Evolutionary conservation across 2,888 invertebrate species (phyloP), one percentile per base, ranked within the genome.

Genomic region (Hemaris fuciformis): DNA sequence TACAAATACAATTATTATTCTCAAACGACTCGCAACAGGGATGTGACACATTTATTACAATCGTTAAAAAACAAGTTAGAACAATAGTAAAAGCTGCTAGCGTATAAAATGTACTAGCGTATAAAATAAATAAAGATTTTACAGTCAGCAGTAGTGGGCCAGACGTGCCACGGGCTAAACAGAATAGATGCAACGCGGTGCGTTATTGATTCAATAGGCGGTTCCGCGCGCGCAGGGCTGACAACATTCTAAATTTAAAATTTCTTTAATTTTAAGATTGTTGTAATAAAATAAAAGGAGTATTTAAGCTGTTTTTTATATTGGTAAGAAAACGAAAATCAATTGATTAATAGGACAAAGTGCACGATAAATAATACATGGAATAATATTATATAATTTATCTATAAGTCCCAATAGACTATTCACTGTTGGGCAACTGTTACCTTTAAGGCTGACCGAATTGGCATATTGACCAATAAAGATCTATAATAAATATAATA

Each of bases 111-210:
- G 53, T 22, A 45, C 23, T 45, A 15, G 64, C 66, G 63, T 66
- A 64, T 67, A 53, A 53, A 53, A 53, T 53, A 73, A 73, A 72
- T 71, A 73, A 75, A 74, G 70, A 73, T 71, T 71, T 77, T 66
- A 64, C 68, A 69, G 57, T 63, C 46, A 45, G 56, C 20, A 48
- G 65, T 68, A 74, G 74, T 74, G 73, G 79, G 76, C 73, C 74
- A 78, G 76, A 73, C 74, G 69, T 67, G 66, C 71, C 74, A 70
- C 76, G 79, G 78, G 79, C 79, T 80, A 80, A 75, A 80, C 77
- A 77, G 80, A 79, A 80, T 80, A 77, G 77, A 79, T 80, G 79
- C 80, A 77, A 75, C 77, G 73, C 69, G 68, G 70, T 73, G 67
- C 75, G 64, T 71, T 76, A 67, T 70, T 71, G 76, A 78, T 77